phyloP scores from a whole-genome alignment of 2,888 invertebrate species.

The Ectemnius continuus region DNA sequence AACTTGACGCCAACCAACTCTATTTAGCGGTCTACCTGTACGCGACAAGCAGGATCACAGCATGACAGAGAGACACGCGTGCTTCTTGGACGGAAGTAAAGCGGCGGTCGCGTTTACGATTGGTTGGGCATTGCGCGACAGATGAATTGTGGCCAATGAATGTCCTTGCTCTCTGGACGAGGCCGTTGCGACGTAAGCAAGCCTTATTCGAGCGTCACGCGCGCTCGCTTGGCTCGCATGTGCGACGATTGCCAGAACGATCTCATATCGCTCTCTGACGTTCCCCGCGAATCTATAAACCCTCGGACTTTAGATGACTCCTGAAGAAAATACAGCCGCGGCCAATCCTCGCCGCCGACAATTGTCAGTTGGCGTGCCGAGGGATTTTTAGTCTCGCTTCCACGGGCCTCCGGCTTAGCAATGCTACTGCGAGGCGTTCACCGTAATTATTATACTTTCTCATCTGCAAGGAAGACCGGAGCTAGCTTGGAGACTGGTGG shows the following conservation, averaged over 20 bases:
- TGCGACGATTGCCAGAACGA: constrained; percentile 13
- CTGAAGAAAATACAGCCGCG: background rate
- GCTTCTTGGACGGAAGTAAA: constrained; percentile 48
- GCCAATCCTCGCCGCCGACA: background rate
- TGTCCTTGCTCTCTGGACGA: constrained; percentile 61
- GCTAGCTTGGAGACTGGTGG: constrained; percentile 37
- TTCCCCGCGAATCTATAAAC: background rate
- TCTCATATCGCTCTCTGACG: background rate
- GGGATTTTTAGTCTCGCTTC: background rate
- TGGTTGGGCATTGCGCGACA: constrained; percentile 49
- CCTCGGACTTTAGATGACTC: too few relatives aligned
- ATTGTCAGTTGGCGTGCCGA: background rate
- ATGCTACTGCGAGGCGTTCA: constrained; percentile 29
- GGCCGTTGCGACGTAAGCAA: constrained; percentile 47
- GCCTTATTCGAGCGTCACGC: constrained; percentile 44
- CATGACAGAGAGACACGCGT: constrained; percentile 38
- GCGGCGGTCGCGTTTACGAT: constrained; percentile 52
- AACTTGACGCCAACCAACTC: constrained; percentile 35
- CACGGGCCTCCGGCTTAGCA: background rate
- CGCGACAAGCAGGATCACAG: constrained; percentile 26
- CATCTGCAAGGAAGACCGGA: constrained; percentile 34
- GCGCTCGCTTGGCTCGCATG: constrained; percentile 15
- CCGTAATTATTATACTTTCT: constrained; percentile 50
- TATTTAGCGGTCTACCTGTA: constrained; percentile 46
- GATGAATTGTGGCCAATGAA: constrained; percentile 62